Conservation (phyloP, 2,888 invertebrate genomes). For the Lasioglossum oenotherae region DNA sequence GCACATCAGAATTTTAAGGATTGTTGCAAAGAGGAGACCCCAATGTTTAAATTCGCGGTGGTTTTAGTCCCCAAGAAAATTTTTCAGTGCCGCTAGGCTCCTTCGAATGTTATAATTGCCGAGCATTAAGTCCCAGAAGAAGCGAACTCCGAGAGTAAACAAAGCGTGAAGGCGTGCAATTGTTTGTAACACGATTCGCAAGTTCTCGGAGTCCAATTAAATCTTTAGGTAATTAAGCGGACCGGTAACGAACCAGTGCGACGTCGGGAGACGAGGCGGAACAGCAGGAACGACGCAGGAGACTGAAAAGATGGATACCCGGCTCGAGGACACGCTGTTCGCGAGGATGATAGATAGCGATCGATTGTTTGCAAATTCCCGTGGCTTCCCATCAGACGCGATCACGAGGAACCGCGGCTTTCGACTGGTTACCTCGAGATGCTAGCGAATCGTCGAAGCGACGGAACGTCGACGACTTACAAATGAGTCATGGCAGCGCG, state of each 20-base stretch:
- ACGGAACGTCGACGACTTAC: slow-evolving; percentile 1
- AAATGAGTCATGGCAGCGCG: neutral
- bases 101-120: neutral
- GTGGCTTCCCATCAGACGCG: neutral
- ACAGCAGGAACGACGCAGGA: neutral
- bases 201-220: neutral
- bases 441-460: slow-evolving; percentile 2
- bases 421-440: slow-evolving; percentile 2
- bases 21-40: no score
- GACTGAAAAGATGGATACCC: neutral
- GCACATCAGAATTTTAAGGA: no score
- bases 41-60: no score
- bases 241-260: slow-evolving; percentile 3
- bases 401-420: neutral
- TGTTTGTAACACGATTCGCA: neutral
- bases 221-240: slow-evolving; percentile 7
- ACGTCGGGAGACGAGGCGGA: neutral
- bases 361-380: slow-evolving; percentile 11
- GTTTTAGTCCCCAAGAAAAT: neutral
- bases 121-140: neutral
- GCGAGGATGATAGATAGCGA: neutral
- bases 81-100: neutral
- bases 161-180: neutral
- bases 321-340: neutral
- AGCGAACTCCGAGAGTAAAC: neutral